Percentiles rank a stretch among this genome's conserved stretches.
These are phyloP conservation scores for Tetrax tetrax DNA, from an alignment of 2,113 vertebrate species.

Conservation along the genomic window DNA sequence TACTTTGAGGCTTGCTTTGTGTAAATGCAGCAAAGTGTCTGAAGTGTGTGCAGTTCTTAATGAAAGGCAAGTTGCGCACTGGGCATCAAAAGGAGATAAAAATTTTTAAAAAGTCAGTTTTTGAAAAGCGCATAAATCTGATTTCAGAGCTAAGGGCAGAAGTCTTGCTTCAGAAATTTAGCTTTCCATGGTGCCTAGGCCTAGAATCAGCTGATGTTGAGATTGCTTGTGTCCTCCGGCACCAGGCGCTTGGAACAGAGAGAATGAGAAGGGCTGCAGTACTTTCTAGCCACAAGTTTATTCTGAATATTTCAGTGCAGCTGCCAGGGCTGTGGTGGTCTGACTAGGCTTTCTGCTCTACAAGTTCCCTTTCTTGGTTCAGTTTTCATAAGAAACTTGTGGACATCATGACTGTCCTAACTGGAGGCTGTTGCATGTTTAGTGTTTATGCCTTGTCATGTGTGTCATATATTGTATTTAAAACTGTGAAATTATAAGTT, in stretches of 20 bases:
- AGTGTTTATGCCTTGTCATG: not conserved
- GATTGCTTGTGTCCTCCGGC: not conserved
- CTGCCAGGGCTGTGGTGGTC: not conserved
- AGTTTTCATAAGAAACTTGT: not conserved
- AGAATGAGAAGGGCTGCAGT: not conserved
- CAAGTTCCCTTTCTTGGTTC: not conserved
- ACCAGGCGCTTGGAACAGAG: not conserved
- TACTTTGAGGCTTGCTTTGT: not conserved
- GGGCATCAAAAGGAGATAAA: not conserved
- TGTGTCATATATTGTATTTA: not conserved
- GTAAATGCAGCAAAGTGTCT: not conserved
- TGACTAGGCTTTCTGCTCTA: not conserved
- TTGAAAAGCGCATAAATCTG: not conserved
- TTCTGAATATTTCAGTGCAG: not conserved
- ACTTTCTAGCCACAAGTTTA: not conserved
- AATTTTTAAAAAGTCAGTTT: not conserved
- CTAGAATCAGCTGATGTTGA: not conserved
- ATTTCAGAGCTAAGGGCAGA: not conserved
- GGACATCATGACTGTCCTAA: not conserved
- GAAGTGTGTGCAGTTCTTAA: fast-evolving
- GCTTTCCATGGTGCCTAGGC: not conserved
- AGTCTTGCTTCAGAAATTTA: not conserved
- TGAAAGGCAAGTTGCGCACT: not conserved
- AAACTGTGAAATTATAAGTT: not conserved
- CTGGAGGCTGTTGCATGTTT: not conserved